Conservation (phyloP, 2,888 invertebrate genomes). For the Conus canariensis region DNA sequence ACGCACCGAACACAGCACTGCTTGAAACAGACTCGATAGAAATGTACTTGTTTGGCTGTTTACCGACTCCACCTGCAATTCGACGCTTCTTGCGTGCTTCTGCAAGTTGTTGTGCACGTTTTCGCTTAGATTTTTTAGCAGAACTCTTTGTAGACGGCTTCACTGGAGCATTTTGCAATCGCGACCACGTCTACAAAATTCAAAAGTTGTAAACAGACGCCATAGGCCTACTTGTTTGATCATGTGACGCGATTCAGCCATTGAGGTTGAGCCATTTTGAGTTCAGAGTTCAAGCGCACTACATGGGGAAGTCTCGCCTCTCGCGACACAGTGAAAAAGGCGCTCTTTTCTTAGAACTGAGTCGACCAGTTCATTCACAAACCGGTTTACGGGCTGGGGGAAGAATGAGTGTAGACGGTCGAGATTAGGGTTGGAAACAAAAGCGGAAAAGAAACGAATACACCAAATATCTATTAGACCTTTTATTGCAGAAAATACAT, state of each 20-base stretch:
- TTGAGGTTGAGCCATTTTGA: background rate
- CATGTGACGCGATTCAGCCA: background rate
- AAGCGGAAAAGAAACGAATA: no score
- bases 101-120: background rate
- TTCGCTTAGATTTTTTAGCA: background rate
- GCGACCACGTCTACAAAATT: background rate
- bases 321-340: background rate
- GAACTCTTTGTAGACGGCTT: background rate
- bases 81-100: background rate
- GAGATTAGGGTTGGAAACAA: no score
- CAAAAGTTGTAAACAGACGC: background rate
- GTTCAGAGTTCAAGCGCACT: background rate
- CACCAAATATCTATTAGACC: no score
- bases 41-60: background rate
- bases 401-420: no score
- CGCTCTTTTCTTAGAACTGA: background rate
- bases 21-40: background rate
- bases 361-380: background rate
- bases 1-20: background rate
- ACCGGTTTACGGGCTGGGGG: background rate
- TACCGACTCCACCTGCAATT: background rate
- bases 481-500: no score
- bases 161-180: background rate
- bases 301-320: background rate
- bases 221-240: background rate